These are phyloP conservation scores for Rhincodon typus DNA, from an alignment of 2,797 vertebrate genomes.

Conservation along the genomic window DNA sequence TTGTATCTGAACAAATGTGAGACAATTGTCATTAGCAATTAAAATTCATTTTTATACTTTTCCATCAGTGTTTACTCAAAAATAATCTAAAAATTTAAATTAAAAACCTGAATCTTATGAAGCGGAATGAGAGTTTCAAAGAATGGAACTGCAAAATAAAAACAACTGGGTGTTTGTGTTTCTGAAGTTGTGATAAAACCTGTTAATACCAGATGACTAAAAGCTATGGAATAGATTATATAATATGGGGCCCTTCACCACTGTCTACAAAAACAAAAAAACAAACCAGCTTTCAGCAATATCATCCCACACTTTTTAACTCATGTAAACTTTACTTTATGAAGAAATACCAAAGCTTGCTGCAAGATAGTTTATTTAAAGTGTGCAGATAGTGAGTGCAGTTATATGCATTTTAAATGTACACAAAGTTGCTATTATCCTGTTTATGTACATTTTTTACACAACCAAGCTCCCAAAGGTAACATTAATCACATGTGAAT, in stretches of 20 bases:
- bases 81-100: background rate
- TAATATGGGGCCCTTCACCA: background rate
- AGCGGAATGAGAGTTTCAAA: background rate
- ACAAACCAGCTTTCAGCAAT: background rate
- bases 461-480: background rate
- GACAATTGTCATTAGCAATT: background rate
- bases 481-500: background rate
- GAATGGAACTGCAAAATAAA: background rate
- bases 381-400: no score
- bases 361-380: background rate
- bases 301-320: background rate
- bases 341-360: background rate
- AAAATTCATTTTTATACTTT: background rate
- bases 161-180: background rate
- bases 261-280: background rate
- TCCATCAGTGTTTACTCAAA: background rate
- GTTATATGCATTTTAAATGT: background rate
- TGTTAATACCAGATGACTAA: slow-evolving; percentile 24
- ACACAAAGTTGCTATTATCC: background rate
- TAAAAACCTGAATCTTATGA: background rate
- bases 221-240: background rate
- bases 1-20: background rate
- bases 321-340: background rate
- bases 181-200: background rate
- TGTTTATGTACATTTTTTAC: background rate